Conservation (phyloP, 1,140 invertebrate genomes). For the Drosophila bocqueti region DNA sequence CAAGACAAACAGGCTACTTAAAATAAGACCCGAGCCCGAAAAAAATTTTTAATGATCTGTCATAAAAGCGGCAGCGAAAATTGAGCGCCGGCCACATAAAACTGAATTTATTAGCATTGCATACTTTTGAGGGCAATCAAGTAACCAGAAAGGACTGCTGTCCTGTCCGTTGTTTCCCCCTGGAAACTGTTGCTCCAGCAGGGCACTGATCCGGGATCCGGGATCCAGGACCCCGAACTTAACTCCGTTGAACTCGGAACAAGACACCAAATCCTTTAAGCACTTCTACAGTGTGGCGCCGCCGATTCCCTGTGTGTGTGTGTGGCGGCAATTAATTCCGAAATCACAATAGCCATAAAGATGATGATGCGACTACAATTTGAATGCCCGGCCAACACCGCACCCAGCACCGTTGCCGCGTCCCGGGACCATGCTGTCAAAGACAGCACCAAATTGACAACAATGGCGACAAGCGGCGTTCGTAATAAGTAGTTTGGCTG, state of each 20-base stretch:
- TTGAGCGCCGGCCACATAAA: constrained; percentile 61
- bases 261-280: constrained; percentile 75
- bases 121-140: constrained; percentile 81
- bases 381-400: constrained; percentile 54
- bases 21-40: constrained; percentile 43
- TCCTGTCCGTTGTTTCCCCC: too few relatives aligned
- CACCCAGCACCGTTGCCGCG: neutral
- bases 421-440: constrained; percentile 55
- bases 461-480: constrained; percentile 78
- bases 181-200: constrained; percentile 52
- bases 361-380: constrained; percentile 82
- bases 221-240: constrained; percentile 29
- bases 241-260: constrained; percentile 38
- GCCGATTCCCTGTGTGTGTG: constrained; percentile 49
- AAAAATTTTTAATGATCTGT: constrained; percentile 78
- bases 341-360: constrained; percentile 83
- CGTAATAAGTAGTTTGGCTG: constrained; percentile 74
- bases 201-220: neutral
- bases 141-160: constrained; percentile 42
- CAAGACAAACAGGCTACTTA: constrained; percentile 82
- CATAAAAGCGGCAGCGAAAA: constrained; percentile 64
- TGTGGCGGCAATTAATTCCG: constrained; percentile 76
- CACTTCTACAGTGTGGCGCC: constrained; percentile 69
- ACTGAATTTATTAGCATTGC: constrained; percentile 81
- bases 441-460: constrained; percentile 73